Evolutionary conservation across 1,140 invertebrate species (phyloP), one percentile per base, ranked within the genome.

Genomic region (Heliconius congener): DNA sequence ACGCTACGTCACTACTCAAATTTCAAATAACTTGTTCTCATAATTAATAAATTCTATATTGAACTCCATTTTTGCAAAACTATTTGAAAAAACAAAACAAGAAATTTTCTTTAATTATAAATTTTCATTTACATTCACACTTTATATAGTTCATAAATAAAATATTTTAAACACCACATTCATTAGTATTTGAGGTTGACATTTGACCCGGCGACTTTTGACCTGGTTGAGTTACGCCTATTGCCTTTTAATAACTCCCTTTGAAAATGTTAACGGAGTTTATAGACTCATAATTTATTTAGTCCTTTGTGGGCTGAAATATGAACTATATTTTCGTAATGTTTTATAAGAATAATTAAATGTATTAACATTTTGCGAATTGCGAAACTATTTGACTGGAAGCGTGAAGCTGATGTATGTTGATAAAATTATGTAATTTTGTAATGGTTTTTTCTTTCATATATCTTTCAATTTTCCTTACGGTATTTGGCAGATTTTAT

Each of bases 141-240:
- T n/a, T 57, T 30, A 66, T 16, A 3, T n/a, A 23, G 8, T 60
- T 60, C 19, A 23, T 66, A 66, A 13, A 30, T 8, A 16, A 27
- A 66, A 23, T 23, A 27, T 30, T 66, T 66, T 27, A 27, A 66
- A 30, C 19, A 9, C 11, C 23, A 27, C 60, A 27, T 66, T 66
- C 27, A 66, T 66, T 66, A 27, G 2, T 27, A 13, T 66, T 66
- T 66, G 11, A 66, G 27, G 60, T 66, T 66, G 27, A 66, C 60
- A 11, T 66, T 66, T 66, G 27, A 66, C 60, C 60, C n/a, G 23
- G n/a, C 19, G n/a, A 66, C 23, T 30, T 66, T 27, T 66, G 60
- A 66, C 60, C 60, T 66, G 57, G 57, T 66, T 66, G 3, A 66
- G 23, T 66, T 66, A 66, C 60, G 60, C n/a, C 27, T 66, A 66